phyloP scores from a whole-genome alignment of 2,888 invertebrate species.

The Diarsia brunnea region DNA sequence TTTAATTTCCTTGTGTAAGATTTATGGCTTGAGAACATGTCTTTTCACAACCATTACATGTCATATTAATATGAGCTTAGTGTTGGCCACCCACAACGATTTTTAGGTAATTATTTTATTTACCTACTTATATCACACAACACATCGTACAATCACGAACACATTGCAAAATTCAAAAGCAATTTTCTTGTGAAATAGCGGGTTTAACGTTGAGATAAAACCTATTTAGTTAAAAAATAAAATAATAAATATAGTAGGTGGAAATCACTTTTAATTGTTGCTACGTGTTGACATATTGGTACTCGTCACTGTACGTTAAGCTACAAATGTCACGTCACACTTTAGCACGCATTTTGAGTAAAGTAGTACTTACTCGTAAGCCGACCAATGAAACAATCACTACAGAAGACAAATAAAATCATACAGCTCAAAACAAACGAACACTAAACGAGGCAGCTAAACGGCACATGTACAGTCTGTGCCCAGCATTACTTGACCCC shows the following conservation, averaged over 20 bases:
- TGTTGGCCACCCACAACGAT: background rate
- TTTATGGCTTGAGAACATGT: constrained; percentile 41
- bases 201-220: too few relatives aligned
- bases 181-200: too few relatives aligned
- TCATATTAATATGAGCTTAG: background rate
- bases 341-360: background rate
- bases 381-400: background rate
- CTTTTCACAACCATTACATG: constrained; percentile 8
- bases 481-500: too few relatives aligned
- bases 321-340: constrained; percentile 7
- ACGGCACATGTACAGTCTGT: constrained; percentile 8
- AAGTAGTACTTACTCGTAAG: background rate
- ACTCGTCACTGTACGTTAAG: background rate
- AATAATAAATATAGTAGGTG: too few relatives aligned
- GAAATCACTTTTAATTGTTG: too few relatives aligned
- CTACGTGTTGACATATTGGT: too few relatives aligned
- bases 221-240: too few relatives aligned
- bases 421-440: constrained; percentile 25
- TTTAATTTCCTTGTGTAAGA: constrained; percentile 52
- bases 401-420: constrained; percentile 13
- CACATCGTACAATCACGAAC: background rate
- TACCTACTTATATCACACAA: background rate
- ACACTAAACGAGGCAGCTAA: constrained; percentile 22
- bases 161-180: too few relatives aligned
- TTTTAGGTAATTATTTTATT: background rate